phyloP scores from a whole-genome alignment of 2,113 vertebrate species.

The Panurus biarmicus region DNA sequence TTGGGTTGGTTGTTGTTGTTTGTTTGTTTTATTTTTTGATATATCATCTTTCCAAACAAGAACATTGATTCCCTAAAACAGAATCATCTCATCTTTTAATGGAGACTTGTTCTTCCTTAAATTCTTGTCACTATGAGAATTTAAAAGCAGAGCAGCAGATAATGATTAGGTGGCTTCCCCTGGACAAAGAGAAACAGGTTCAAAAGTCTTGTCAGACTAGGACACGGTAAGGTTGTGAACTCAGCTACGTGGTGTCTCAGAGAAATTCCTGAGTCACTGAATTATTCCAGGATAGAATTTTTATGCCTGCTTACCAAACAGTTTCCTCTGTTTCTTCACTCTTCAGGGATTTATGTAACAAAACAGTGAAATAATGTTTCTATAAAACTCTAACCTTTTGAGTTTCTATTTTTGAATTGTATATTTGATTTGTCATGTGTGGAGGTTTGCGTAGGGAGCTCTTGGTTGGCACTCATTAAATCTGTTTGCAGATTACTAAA shows the following conservation, averaged over 20 bases:
- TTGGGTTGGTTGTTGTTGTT: too few relatives aligned
- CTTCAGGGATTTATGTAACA: neutral
- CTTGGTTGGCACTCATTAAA: neutral
- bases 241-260: neutral
- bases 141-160: neutral
- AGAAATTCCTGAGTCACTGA: neutral
- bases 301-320: neutral
- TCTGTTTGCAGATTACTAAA: slow-evolving; percentile 6
- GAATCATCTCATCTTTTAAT: neutral
- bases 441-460: neutral
- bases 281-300: neutral
- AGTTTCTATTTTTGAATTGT: neutral
- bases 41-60: neutral
- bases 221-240: neutral
- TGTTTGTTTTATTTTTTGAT: neutral
- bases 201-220: neutral
- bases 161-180: neutral
- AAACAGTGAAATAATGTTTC: neutral
- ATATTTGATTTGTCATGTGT: neutral
- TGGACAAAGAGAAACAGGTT: neutral
- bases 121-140: neutral
- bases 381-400: neutral
- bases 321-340: neutral
- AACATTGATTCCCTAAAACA: neutral
- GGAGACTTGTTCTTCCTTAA: neutral